Base-by-base conservation (phyloP, 2,797 vertebrate genomes). In the Ctenopoma multispine region DNA sequence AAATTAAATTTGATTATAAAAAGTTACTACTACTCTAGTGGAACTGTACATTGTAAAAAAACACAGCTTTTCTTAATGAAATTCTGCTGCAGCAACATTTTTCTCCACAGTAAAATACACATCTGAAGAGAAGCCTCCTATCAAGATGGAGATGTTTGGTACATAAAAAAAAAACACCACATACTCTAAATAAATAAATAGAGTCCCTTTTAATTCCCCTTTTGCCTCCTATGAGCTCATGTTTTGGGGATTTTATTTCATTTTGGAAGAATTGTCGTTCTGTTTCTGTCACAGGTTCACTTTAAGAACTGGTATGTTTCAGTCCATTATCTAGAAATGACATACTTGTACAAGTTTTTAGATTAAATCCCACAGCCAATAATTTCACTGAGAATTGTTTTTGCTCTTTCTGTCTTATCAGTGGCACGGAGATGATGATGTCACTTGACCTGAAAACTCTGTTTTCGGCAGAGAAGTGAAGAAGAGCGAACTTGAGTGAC, bases 1-100 rank as follows among this genome's bases (percentile, higher is more conserved):
- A 97, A 96, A 96, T 97, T 96, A 96, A 96, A 96, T 96, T 95
- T 95, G 92, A 94, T 95, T 93, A 95, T 95, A 95, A 96, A 95
- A 96, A 95, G 90, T 79, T 77, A 81, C 76, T 75, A 63, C 92
- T 81, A 91, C 86, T 94, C 81, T 87, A 90, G 87, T 83, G 87
- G 70, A 77, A 93, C 93, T 94, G 93, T 96, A 96, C 95, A 94
- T 84, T 90, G 94, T 92, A 95, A 85, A 91, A 84, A 91, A 89
- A 95, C 94, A 82, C 94, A 93, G 91, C 66, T 23, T 83, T 74
- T 73, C 80, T 64, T 62, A 57, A 67, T 63, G 75, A 71, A 49
- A 68, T 84, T 84, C 83, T 81, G 83, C 90, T 92, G 83, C 87
- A 91, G 86, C 72, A 48, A 87, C 31, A 29, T 49, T 77, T 75